These are phyloP conservation scores for Zeus faber DNA, from an alignment of 2,113 vertebrate genomes.

Conservation along the genomic window DNA sequence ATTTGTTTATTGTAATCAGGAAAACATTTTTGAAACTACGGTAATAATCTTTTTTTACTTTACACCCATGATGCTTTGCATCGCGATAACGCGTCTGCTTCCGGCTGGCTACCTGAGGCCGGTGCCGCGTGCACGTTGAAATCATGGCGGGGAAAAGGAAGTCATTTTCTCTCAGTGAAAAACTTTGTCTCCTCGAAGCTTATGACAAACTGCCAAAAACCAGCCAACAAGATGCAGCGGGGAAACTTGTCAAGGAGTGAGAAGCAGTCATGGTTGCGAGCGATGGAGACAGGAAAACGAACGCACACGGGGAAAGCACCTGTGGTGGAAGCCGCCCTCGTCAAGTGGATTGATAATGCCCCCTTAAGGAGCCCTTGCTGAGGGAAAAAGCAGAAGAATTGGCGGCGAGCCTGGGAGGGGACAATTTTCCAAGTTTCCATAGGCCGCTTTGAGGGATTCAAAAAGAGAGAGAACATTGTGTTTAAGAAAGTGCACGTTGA, in stretches of 20 bases:
- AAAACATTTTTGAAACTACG: too few relatives aligned
- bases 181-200: background rate
- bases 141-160: conserved; percentile 2
- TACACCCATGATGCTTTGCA: too few relatives aligned
- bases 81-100: too few relatives aligned
- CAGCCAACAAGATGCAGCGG: conserved; percentile 3
- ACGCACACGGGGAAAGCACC: background rate
- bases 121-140: too few relatives aligned
- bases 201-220: conserved; percentile 6
- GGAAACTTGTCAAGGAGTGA: background rate
- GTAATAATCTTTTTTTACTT: too few relatives aligned
- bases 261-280: conserved; percentile 2
- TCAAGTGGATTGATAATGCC: too few relatives aligned
- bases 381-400: conserved; percentile 5
- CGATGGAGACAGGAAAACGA: background rate
- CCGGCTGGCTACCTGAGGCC: too few relatives aligned
- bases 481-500: conserved; percentile 1
- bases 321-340: too few relatives aligned
- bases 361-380: background rate
- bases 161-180: conserved; percentile 15
- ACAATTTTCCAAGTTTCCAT: background rate
- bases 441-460: background rate
- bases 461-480: background rate
- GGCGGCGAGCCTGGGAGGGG: conserved; percentile 1
- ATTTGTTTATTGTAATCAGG: too few relatives aligned